Percentiles rank a stretch among this genome's conserved stretches.
Conservation (phyloP, 2,797 vertebrate genomes). For the Phalloptychus januarius region DNA sequence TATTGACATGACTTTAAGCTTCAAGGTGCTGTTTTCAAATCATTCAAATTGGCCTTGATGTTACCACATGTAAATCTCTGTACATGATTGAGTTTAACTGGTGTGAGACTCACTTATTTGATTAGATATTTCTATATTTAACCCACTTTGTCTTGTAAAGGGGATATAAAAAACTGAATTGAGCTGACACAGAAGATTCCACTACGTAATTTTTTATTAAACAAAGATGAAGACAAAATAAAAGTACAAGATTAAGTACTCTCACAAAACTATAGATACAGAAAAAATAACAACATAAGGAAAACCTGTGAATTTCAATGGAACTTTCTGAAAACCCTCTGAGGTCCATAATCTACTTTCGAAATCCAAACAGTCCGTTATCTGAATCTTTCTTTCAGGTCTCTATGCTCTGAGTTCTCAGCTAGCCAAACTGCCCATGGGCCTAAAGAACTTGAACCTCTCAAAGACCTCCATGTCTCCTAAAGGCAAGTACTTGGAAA, state of each 20-base stretch:
- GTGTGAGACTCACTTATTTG: background rate
- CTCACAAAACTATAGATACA: background rate
- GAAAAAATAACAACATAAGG: background rate
- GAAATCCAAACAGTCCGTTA: accelerated
- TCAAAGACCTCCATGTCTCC: slow-evolving; percentile 90
- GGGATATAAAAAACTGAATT: background rate
- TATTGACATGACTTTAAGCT: background rate
- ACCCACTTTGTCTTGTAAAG: background rate
- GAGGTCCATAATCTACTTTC: background rate
- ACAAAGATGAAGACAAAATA: background rate
- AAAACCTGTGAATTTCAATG: background rate
- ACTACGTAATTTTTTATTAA: background rate
- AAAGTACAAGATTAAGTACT: background rate
- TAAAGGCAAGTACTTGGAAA: slow-evolving; percentile 83
- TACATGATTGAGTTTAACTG: background rate
- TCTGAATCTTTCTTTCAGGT: slow-evolving; percentile 71
- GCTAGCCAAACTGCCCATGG: slow-evolving; percentile 91
- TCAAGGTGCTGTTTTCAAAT: background rate
- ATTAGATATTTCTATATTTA: background rate
- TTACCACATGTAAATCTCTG: background rate
- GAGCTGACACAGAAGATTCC: background rate
- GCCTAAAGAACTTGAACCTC: slow-evolving; percentile 91
- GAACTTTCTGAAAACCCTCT: slow-evolving; percentile 15
- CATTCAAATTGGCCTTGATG: background rate
- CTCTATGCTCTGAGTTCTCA: slow-evolving; percentile 87